Percentiles rank a stretch among this genome's conserved stretches.
These are phyloP conservation scores for Naso thynnoides DNA, from an alignment of 2,797 vertebrate genomes.

Conservation along the genomic window DNA sequence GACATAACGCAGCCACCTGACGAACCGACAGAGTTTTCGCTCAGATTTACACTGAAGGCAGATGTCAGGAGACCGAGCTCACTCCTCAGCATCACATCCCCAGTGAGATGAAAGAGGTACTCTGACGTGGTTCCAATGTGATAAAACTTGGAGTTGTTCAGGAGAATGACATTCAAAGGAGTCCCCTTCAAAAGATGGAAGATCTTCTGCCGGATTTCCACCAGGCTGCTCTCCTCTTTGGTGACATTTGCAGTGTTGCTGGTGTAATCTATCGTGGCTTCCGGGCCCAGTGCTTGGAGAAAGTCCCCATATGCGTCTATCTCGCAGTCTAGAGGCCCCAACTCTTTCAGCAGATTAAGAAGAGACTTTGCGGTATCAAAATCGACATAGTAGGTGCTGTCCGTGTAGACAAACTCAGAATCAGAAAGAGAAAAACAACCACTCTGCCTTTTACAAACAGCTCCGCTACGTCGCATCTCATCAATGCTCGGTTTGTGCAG, in stretches of 20 bases:
- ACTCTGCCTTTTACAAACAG: constrained; percentile 74
- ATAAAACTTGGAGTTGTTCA: constrained; percentile 95
- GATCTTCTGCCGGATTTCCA: constrained; percentile 87
- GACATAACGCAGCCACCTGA: constrained; percentile 85
- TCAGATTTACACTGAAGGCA: constrained; percentile 83
- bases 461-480: constrained; percentile 84
- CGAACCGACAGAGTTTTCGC: background rate
- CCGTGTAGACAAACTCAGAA: constrained; percentile 91
- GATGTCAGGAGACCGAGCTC: constrained; percentile 87
- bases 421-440: background rate
- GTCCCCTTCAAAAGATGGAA: constrained; percentile 88
- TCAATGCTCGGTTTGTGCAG: constrained; percentile 93
- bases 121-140: constrained; percentile 93
- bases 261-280: constrained; percentile 87
- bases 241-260: constrained; percentile 80
- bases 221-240: constrained; percentile 78
- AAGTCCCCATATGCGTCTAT: constrained; percentile 98
- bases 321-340: constrained; percentile 88
- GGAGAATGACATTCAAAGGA: constrained; percentile 87
- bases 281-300: constrained; percentile 91
- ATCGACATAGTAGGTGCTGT: constrained; percentile 95
- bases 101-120: constrained; percentile 90
- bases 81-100: constrained; percentile 81
- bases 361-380: constrained; percentile 80
- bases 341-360: constrained; percentile 84